Base-by-base conservation (phyloP, 1,140 invertebrate species). In the Anastatus disparis region DNA sequence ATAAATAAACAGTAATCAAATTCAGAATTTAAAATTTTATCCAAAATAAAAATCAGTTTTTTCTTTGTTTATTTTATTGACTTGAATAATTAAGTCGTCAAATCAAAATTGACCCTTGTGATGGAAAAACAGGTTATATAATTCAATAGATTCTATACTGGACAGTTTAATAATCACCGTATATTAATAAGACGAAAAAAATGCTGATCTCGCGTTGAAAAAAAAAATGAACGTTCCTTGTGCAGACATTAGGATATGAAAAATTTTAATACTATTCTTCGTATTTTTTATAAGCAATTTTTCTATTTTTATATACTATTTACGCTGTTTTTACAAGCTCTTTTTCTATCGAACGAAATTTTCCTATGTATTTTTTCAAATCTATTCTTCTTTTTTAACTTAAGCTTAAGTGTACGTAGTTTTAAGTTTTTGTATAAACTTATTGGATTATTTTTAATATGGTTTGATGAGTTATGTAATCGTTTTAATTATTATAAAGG, bases 401-500 rank as follows among this genome's bases (percentile, higher is more conserved):
- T n/a, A n/a, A n/a, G n/a, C n/a, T n/a, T n/a, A n/a, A n/a, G n/a
- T n/a, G n/a, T n/a, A n/a, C n/a, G n/a, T n/a, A n/a, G 29, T 35
- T 2, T 55, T n/a, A 55, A 35, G 31, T 53, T 20, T 61, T 50
- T 64, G 62, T 64, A 55, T 27, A 66, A 55, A 66, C 44, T 55
- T 58, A 62, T 62, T 59, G 20, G 4, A 68, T 52, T 69, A 44
- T 24, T 62, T 62, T 70, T 15, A 62, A 24, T 35, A 50, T 26
- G 48, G 46, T 70, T 70, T 70, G 7, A 26, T 13, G 15, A 70
- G 56, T 68, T 68, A 46, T 69, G 55, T 69, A 69, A 61, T 56
- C 17, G 40, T 61, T 59, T 59, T n/a, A n/a, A n/a, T n/a, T n/a
- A n/a, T 59, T 59, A 50, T 22, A 68, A 68, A 27, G 24, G 15